phyloP scores from a whole-genome alignment of 2,888 invertebrate genomes.

The Epinotia demarniana region DNA sequence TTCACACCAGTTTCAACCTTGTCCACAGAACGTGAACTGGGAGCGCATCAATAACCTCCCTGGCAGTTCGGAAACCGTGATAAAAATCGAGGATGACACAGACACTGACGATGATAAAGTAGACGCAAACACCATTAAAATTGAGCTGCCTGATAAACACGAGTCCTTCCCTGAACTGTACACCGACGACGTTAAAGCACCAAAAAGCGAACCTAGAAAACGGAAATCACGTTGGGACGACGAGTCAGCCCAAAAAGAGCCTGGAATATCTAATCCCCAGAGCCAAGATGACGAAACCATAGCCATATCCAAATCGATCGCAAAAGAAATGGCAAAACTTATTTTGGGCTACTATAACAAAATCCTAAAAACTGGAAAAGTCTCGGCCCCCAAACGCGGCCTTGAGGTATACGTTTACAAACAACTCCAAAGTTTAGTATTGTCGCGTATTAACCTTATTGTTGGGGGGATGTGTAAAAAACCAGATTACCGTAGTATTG shows the following conservation, averaged over 20 bases:
- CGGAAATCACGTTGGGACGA: constrained; percentile 1
- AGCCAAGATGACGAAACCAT: not conserved
- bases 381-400: not conserved
- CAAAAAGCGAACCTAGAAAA: not conserved
- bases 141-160: not conserved
- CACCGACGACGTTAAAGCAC: not conserved
- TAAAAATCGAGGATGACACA: not conserved
- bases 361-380: not conserved
- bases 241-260: not conserved
- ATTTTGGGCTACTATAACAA: not conserved
- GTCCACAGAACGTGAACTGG: constrained; percentile 5
- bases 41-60: not conserved
- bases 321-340: not conserved
- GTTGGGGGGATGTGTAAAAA: not conserved
- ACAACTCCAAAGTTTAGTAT: not conserved
- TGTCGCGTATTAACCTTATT: not conserved
- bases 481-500: not conserved
- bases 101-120: not conserved
- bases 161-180: not conserved
- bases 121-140: not conserved
- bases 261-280: not conserved
- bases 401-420: not conserved
- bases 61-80: not conserved
- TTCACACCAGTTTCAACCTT: not conserved
- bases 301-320: not conserved